Base-by-base conservation (phyloP, 2,888 invertebrate genomes). In the Acronicta leporina region DNA sequence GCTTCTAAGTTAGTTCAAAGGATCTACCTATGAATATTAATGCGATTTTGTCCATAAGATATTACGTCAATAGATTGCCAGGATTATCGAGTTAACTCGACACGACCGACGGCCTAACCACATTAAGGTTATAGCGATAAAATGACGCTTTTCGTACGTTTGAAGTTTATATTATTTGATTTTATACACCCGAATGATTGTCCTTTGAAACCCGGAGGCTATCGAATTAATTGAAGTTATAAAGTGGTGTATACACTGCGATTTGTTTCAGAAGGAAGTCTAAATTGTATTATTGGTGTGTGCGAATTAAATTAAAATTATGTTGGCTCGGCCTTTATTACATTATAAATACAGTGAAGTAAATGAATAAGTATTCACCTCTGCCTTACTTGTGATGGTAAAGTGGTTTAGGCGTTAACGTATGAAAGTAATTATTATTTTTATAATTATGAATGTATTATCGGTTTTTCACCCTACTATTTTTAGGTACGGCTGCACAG, bases 31-130 rank as follows among this genome's bases (percentile, higher is more conserved):
- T 79, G 82, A 80, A 79, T 81, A 77, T 77, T 80, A 75, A 81
- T 77, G 51, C 25, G 16, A 48, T 53, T 62, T 62, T 71, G 67
- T 69, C 63, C 71, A 73, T 66, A 70, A 79, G 73, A 77, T 82
- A 82, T 81, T 81, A 79, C 63, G 70, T 61, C 69, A 74, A 79
- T 77, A 82, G 86, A 85, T 84, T 85, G 82, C 75, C 63, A 33
- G 68, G 72, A 64, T 84, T 76, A 85, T 84, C 71, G 75, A 82
- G 74, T 85, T 85, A 82, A 70, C 71, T 71, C 60, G 58, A 71
- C 63, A 68, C 78, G 77, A 65, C 75, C 78, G 62, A 54, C 73
- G 53, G 35, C 60, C 54, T 77, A 82, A 81, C 62, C 40, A 51
- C 46, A 56, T 81, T 81, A 81, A 20, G 15, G 47, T 27, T 20